These are phyloP conservation scores for Lasius fuliginosus DNA, from an alignment of 2,888 invertebrate genomes.

Conservation along the genomic window DNA sequence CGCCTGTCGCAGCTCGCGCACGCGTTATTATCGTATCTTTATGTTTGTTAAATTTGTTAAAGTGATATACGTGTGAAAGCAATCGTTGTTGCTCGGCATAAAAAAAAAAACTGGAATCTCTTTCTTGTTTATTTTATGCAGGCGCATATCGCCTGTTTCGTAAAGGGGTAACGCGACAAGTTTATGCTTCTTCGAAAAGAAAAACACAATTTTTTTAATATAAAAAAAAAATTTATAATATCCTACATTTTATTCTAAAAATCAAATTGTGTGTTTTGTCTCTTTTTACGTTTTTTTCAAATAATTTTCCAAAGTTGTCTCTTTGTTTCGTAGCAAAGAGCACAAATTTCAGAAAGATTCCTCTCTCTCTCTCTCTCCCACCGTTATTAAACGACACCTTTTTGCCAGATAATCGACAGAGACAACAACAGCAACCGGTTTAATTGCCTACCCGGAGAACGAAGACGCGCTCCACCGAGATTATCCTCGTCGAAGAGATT, in stretches of 20 bases:
- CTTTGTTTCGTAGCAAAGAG: neutral
- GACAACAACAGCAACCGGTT: conserved; percentile 26
- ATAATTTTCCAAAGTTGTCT: neutral
- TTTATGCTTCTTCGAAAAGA: neutral
- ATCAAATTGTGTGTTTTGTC: neutral
- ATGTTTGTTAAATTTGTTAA: conserved; percentile 71
- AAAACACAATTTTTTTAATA: neutral
- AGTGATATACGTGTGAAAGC: conserved; percentile 19
- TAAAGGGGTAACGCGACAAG: neutral
- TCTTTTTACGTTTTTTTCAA: neutral
- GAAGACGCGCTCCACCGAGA: conserved; percentile 16
- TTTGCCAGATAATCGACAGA: conserved; percentile 49
- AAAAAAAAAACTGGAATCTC: neutral
- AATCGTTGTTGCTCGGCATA: neutral
- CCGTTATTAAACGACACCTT: conserved; percentile 65
- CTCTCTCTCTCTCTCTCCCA: neutral
- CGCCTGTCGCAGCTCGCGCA: conserved; percentile 21
- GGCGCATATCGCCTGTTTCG: neutral
- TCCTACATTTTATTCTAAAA: neutral
- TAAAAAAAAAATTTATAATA: neutral
- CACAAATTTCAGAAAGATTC: neutral
- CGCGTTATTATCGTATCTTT: conserved; percentile 64
- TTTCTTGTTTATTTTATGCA: neutral
- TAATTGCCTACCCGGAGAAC: conserved; percentile 58
- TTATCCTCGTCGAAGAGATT: conserved; percentile 38